Percentiles rank a stretch among this genome's conserved stretches.
Conservation (phyloP, 2,888 invertebrate genomes). For the Himalopsyche tibetana region DNA sequence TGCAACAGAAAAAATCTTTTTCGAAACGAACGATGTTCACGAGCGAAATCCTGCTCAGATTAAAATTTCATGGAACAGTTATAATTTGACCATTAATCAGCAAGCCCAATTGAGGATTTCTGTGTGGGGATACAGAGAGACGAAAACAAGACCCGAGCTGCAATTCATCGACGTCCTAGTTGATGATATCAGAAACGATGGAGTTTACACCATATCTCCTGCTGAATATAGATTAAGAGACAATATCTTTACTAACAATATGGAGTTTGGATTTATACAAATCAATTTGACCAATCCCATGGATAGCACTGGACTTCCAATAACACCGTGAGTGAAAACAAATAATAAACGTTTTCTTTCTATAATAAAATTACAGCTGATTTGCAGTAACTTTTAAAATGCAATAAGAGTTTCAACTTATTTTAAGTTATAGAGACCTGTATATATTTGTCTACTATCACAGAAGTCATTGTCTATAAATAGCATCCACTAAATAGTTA, state of each 20-base stretch:
- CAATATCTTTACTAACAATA: conserved; percentile 82
- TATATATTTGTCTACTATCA: too few species aligned
- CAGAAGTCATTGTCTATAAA: too few species aligned
- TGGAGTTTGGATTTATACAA: conserved; percentile 91
- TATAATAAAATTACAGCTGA: too few species aligned
- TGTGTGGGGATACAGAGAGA: conserved; percentile 93
- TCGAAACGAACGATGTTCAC: conserved; percentile 84
- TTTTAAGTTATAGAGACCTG: too few species aligned
- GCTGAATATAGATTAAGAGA: conserved; percentile 83
- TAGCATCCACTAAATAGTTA: too few species aligned
- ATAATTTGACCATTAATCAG: conserved; percentile 88
- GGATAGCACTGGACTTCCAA: conserved; percentile 79
- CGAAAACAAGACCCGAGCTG: conserved; percentile 87
- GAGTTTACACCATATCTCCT: conserved; percentile 85
- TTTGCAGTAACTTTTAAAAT: too few species aligned
- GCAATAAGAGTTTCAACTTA: too few species aligned
- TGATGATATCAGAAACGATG: conserved; percentile 81
- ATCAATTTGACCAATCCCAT: conserved; percentile 90
- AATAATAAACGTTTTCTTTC: too few species aligned
- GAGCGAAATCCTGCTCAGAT: conserved; percentile 85
- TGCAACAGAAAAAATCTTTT: conserved; percentile 90
- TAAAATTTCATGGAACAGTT: conserved; percentile 88
- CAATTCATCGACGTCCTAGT: conserved; percentile 88
- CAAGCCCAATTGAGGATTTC: conserved; percentile 88
- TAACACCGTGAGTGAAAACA: conserved; percentile 83